These are phyloP conservation scores for Zoroaster sp. DNA, from an alignment of 53 echinoderm and acorn worm species.

Conservation along the genomic window DNA sequence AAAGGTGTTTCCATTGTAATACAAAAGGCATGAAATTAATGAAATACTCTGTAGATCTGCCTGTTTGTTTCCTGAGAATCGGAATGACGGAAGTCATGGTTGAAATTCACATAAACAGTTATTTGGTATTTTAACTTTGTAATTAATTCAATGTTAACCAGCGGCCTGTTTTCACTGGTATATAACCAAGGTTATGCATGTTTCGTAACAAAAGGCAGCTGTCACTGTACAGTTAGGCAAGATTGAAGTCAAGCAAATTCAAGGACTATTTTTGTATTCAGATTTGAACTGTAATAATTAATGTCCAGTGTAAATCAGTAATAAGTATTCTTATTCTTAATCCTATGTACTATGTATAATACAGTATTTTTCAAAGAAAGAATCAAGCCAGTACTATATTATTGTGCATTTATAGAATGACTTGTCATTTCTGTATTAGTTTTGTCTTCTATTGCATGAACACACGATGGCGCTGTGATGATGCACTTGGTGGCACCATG, in stretches of 20 bases:
- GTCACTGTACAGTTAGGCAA: constrained; percentile 26
- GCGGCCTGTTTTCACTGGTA: constrained; percentile 7
- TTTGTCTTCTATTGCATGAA: too few species aligned
- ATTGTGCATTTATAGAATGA: too few species aligned
- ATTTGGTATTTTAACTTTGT: too few species aligned
- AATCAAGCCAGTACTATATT: constrained; percentile 5
- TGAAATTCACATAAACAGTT: neutral
- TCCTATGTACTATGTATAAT: constrained; percentile 33
- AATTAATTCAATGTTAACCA: neutral
- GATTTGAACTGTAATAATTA: neutral
- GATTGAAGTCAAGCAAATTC: neutral
- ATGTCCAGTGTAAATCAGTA: constrained; percentile 3
- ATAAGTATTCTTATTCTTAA: neutral
- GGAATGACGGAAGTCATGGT: neutral
- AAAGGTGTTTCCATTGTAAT: neutral
- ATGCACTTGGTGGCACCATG: too few species aligned
- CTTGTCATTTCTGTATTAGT: too few species aligned
- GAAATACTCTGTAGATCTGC: neutral
- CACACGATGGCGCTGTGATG: too few species aligned
- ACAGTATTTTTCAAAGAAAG: too few species aligned
- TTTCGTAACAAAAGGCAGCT: constrained; percentile 29
- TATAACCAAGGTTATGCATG: neutral
- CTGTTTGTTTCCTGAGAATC: neutral
- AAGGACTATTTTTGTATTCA: constrained; percentile 48
- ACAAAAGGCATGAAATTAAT: neutral